phyloP scores from a whole-genome alignment of 1,140 invertebrate species.

The Zaprionus capensis region DNA sequence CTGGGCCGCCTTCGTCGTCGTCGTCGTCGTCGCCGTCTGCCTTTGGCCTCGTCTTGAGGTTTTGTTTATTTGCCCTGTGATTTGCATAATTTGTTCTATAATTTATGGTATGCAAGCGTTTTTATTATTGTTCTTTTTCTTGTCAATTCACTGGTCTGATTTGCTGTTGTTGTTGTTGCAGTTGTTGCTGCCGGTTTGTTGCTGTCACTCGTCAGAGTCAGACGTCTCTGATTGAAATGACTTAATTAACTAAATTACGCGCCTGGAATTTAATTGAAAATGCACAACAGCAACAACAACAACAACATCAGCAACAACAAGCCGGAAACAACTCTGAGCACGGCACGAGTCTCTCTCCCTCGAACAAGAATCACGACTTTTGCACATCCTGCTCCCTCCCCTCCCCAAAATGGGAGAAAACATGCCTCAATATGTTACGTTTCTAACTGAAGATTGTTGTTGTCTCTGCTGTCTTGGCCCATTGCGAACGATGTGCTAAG shows the following conservation, averaged over 20 bases:
- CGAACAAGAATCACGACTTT: constrained; percentile 25
- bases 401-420: background rate
- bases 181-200: constrained; percentile 35
- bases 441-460: background rate
- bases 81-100: constrained; percentile 80
- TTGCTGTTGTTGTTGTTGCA: constrained; percentile 20
- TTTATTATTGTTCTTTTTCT: constrained; percentile 65
- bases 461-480: constrained; percentile 12
- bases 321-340: constrained; percentile 43
- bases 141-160: constrained; percentile 49
- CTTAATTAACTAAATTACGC: constrained; percentile 81
- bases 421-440: background rate
- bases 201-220: constrained; percentile 25
- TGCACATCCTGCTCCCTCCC: constrained; percentile 28
- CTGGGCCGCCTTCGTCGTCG: background rate
- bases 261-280: constrained; percentile 75
- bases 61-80: constrained; percentile 57
- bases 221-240: constrained; percentile 68
- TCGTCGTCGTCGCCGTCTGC: constrained; percentile 9
- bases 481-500: constrained; percentile 56
- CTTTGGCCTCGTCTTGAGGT: constrained; percentile 46
- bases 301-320: constrained; percentile 21
- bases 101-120: constrained; percentile 74
- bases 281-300: constrained; percentile 16
- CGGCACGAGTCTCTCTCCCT: constrained; percentile 13